Conservation (phyloP, 2,888 invertebrate species). For the Spialia ferax region DNA sequence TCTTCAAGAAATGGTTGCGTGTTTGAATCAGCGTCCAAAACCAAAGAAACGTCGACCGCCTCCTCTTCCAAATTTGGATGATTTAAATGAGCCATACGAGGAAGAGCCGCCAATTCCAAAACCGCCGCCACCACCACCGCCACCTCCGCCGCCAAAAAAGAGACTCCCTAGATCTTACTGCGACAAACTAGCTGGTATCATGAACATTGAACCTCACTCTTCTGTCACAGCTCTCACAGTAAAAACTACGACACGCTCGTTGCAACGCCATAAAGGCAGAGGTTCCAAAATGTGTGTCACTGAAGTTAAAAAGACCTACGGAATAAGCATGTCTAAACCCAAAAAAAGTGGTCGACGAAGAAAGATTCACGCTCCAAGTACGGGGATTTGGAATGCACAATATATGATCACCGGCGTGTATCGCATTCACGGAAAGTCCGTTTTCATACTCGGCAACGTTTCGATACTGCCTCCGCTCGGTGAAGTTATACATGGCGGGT, state of each 20-base stretch:
- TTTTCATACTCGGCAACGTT: slow-evolving; percentile 65
- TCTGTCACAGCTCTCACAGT: slow-evolving; percentile 51
- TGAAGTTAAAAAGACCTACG: slow-evolving; percentile 66
- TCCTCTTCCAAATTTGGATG: slow-evolving; percentile 71
- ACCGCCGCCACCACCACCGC: slow-evolving; percentile 64
- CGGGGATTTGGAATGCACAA: slow-evolving; percentile 64
- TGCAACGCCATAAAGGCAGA: slow-evolving; percentile 49
- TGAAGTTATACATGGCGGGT: slow-evolving; percentile 74
- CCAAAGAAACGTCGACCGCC: slow-evolving; percentile 55
- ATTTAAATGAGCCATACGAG: slow-evolving; percentile 68
- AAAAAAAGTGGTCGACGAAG: slow-evolving; percentile 50
- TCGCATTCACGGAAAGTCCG: slow-evolving; percentile 59
- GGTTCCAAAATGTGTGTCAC: slow-evolving; percentile 54
- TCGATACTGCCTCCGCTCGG: slow-evolving; percentile 63
- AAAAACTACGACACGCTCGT: slow-evolving; percentile 52
- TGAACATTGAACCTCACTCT: slow-evolving; percentile 54
- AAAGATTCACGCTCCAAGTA: slow-evolving; percentile 62
- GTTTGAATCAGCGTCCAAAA: slow-evolving; percentile 58
- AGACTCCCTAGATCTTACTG: slow-evolving; percentile 63
- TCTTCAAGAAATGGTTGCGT: slow-evolving; percentile 65
- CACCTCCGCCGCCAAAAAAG: slow-evolving; percentile 73
- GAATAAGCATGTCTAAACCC: slow-evolving; percentile 59
- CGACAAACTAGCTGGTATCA: slow-evolving; percentile 67
- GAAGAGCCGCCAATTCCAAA: slow-evolving; percentile 63
- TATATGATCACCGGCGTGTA: slow-evolving; percentile 69